Conservation (phyloP, 2,797 vertebrate genomes). For the Anguilla marmorata region DNA sequence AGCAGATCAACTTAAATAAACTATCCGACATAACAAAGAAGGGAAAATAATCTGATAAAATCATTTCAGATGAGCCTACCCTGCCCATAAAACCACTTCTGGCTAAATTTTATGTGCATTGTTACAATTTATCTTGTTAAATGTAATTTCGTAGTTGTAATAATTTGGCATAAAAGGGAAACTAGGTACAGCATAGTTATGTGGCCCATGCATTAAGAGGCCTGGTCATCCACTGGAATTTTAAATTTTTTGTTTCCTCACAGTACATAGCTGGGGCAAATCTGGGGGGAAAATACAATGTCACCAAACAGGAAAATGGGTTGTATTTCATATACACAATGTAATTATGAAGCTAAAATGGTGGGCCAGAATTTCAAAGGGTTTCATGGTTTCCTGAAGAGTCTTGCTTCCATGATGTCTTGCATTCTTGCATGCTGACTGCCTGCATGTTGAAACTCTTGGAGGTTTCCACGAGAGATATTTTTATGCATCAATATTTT, state of each 20-base stretch:
- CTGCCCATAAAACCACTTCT: constrained; percentile 35
- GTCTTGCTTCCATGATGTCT: not conserved
- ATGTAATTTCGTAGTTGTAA: constrained; percentile 13
- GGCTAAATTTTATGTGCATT: constrained; percentile 13
- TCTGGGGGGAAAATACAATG: not conserved
- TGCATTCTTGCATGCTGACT: not conserved
- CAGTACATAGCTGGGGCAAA: not conserved
- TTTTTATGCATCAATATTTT: not conserved
- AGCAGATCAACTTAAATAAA: constrained; percentile 37
- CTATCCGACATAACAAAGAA: constrained; percentile 18
- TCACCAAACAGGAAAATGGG: not conserved
- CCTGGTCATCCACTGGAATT: not conserved
- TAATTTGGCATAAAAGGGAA: constrained; percentile 21
- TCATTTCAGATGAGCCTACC: constrained; percentile 32
- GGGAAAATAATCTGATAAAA: constrained; percentile 32
- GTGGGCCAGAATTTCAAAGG: not conserved
- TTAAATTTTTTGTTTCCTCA: not conserved
- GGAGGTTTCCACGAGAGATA: not conserved
- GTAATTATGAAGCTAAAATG: not conserved
- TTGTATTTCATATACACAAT: not conserved
- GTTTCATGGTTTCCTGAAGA: not conserved
- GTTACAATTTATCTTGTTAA: constrained; percentile 12
- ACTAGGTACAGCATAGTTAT: not conserved
- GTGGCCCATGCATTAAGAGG: not conserved
- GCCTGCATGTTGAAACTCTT: not conserved